phyloP scores from a whole-genome alignment of 2,113 vertebrate genomes.

The Thamnophis sirtalis region DNA sequence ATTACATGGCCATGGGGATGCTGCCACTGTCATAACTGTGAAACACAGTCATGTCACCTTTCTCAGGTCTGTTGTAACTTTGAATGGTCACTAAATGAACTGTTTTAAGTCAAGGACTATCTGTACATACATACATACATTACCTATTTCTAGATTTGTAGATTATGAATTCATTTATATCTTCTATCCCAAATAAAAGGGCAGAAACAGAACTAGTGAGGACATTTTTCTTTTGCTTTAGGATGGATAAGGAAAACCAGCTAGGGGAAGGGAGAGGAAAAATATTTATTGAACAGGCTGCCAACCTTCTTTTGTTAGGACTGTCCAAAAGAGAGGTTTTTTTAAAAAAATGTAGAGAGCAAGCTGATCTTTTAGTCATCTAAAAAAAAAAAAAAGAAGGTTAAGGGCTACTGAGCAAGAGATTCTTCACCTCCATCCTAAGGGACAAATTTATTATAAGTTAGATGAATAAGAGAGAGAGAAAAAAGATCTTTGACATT shows the following conservation, averaged over 20 bases:
- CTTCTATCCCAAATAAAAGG: neutral
- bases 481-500: conserved; percentile 9
- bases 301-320: neutral
- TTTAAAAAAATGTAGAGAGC: neutral
- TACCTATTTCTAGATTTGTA: neutral
- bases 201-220: neutral
- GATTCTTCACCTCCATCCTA: neutral
- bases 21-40: neutral
- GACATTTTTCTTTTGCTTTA: neutral
- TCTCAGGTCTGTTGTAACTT: neutral
- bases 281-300: neutral
- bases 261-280: neutral
- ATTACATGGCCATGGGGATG: neutral
- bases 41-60: neutral
- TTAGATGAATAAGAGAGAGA: neutral
- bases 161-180: neutral
- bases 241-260: neutral
- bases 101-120: neutral
- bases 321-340: neutral
- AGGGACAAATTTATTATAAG: neutral
- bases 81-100: neutral
- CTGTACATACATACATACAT: neutral
- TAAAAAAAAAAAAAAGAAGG: neutral
- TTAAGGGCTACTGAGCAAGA: neutral
- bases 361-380: neutral